Base-by-base conservation (phyloP, 92 coral and sea anemone genomes). In the Pocillopora meandrina region DNA sequence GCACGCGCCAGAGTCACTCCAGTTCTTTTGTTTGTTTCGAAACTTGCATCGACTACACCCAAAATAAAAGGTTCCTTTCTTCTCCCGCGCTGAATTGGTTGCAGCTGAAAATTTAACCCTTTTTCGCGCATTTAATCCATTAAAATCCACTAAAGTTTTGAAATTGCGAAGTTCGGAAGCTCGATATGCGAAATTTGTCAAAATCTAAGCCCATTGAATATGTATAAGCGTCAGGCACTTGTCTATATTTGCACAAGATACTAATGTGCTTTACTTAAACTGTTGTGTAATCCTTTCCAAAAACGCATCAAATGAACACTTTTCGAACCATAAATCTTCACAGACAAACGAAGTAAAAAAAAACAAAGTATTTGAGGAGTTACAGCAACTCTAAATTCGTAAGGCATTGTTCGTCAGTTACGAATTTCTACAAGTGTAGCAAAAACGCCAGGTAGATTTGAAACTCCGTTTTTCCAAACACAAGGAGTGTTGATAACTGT, bases 1-100 rank as follows among this genome's bases (percentile, higher is more conserved):
- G 65, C 92, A 89, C 89, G 89, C 89, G 86, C 84, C 88, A 42
- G n/a, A 31, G 72, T 81, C 81, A 17, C 80, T 35, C 57, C 19
- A 63, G 59, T 83, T 88, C 84, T 76, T 76, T 78, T 89, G 85
- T 71, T 81, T 81, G 76, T 80, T 81, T 19, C 58, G 67, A 59
- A 36, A 59, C 60, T 35, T 33, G 12, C 59, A 34, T 78, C 8
- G 68, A 61, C 60, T 49, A 15, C 52, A 63, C 21, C 77, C 65
- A 72, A n/a, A 58, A 71, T 33, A 16, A 13, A 36, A 66, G 31
- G 42, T 13, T 56, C 65, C n/a, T n/a, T 18, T 21, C 15, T 81
- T 19, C 57, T 68, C 26, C 56, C n/a, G 26, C n/a, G 49, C 31
- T 17, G 26, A 31, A 42, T 9, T 59, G 31, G 60, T 59, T 12